Percentiles rank a stretch among this genome's conserved stretches.
These are phyloP conservation scores for Saccopteryx leptura DNA, from an alignment of 2,113 vertebrate genomes.

Conservation along the genomic window DNA sequence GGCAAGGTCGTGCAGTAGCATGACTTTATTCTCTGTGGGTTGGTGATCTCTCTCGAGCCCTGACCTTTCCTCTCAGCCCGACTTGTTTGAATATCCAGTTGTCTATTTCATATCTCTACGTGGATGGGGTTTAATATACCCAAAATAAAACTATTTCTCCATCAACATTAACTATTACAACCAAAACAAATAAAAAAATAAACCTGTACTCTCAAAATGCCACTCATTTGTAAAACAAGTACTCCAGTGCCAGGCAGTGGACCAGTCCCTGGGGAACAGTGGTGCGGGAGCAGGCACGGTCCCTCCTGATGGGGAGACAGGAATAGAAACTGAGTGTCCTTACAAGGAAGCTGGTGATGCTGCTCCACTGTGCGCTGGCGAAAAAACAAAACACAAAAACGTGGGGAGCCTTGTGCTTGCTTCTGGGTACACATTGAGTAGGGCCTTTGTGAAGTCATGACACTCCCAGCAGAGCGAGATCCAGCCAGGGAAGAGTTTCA, in stretches of 20 bases:
- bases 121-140: background rate
- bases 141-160: background rate
- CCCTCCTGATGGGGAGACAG: rapidly evolving
- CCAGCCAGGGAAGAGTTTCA: background rate
- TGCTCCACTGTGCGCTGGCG: background rate
- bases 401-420: background rate
- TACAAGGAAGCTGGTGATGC: background rate
- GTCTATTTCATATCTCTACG: background rate
- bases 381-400: background rate
- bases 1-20: background rate
- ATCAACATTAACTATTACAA: background rate
- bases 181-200: background rate
- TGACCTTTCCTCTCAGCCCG: background rate
- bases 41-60: background rate
- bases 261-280: background rate
- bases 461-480: background rate
- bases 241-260: background rate
- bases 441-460: background rate
- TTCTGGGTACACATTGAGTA: background rate
- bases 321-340: background rate
- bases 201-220: background rate
- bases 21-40: background rate
- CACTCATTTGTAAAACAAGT: background rate
- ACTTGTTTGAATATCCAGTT: background rate
- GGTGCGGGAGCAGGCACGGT: rapidly evolving